Evolutionary conservation across 2,113 vertebrate genomes (phyloP), one percentile per base, ranked within the genome.

Genomic region (Alethe diademata): DNA sequence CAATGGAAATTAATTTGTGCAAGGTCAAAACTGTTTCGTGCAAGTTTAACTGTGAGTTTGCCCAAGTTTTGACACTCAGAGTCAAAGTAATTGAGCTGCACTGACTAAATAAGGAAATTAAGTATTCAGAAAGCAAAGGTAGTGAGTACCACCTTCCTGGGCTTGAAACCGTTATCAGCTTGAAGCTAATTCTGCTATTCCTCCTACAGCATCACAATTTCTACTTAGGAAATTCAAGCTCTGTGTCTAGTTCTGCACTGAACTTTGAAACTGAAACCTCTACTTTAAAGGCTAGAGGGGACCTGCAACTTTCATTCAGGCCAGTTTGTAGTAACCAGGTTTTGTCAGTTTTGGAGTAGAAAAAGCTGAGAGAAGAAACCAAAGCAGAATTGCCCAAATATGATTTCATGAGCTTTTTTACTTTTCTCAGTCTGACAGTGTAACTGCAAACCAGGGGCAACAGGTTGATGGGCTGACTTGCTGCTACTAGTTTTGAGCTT

Each of bases 111-210:
- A 78, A n/a, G 50, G 25, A 66, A 75, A 78, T 82, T 45, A 87
- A 92, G 61, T 69, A 88, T 91, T 95, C 73, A 79, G 58, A 92
- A 96, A 78, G 78, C 45, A 91, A 91, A 90, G 66, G 86, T 88
- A 82, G 73, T 65, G 40, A 85, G 48, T 90, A 47, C 74, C 70
- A 42, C 87, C 53, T 91, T 87, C 81, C 57, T 69, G 45, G 57
- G 58, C 65, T 86, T 82, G 60, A 92, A 94, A 84, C 61, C 5
- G 0, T 70, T 65, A 67, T 74, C 79, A 90, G 38, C 43, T 82
- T 75, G 61, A 93, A 92, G 85, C 28, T 81, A 92, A 91, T 82
- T 95, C 45, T 95, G 74, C 40, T 86, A 31, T 48, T 92, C 72
- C 83, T 94, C 91, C 94, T 92, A 93, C 12, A 0, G 54, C 83